These are phyloP conservation scores for Aricia artaxerxes DNA, from an alignment of 2,888 invertebrate genomes.

Conservation along the genomic window DNA sequence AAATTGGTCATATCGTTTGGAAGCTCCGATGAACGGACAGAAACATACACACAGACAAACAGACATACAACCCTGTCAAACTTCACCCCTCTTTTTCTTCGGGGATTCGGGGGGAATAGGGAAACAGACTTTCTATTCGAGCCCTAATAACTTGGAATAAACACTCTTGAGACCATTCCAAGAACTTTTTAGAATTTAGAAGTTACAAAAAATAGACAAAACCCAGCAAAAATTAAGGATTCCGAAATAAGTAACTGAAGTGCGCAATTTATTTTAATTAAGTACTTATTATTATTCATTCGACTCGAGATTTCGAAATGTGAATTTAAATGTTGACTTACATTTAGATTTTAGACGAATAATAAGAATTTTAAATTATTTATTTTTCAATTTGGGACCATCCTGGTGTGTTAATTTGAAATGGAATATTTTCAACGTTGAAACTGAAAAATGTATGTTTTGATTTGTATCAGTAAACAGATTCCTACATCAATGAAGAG, in stretches of 20 bases:
- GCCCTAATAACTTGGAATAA: no score
- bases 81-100: no score
- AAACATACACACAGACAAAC: no score
- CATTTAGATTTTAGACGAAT: not conserved
- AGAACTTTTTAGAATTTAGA: no score
- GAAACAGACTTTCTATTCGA: no score
- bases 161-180: no score
- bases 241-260: not conserved
- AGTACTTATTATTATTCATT: not conserved
- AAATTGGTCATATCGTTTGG: no score
- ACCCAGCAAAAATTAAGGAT: not conserved
- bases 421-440: not conserved
- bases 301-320: not conserved
- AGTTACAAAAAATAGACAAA: not conserved
- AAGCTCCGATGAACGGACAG: no score
- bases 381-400: slow-evolving; percentile 4
- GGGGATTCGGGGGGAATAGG: no score
- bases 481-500: not conserved
- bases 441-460: not conserved
- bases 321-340: not conserved
- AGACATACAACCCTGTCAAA: no score
- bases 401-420: not conserved
- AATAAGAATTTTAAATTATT: not conserved
- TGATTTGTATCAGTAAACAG: not conserved
- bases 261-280: not conserved